These are phyloP conservation scores for Semnornis frantzii DNA, from an alignment of 2,113 vertebrate genomes.

Conservation along the genomic window DNA sequence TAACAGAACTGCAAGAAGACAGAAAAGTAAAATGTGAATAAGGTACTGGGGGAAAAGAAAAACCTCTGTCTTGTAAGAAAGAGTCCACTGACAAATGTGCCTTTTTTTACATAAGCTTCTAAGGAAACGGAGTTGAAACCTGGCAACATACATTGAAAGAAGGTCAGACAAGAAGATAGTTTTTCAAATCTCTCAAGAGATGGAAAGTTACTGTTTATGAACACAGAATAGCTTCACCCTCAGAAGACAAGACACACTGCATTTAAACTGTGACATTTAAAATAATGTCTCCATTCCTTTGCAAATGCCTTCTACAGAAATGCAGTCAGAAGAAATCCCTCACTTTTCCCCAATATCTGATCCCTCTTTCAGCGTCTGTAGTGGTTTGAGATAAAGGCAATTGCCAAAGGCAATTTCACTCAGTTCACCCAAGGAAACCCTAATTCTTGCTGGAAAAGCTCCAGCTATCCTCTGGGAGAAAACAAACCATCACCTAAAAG, in stretches of 20 bases:
- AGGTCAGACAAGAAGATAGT: slow-evolving; percentile 34
- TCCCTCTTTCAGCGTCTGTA: background rate
- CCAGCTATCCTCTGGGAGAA: slow-evolving; percentile 9
- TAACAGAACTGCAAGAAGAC: background rate
- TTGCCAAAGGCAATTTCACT: slow-evolving; percentile 33
- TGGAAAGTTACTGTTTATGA: slow-evolving; percentile 15
- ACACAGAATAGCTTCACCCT: slow-evolving; percentile 1
- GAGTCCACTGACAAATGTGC: background rate
- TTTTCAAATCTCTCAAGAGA: slow-evolving; percentile 24
- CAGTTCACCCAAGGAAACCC: background rate
- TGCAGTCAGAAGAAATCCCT: slow-evolving; percentile 30
- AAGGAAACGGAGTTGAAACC: slow-evolving; percentile 1
- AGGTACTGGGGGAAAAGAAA: background rate
- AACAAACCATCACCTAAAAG: slow-evolving; percentile 3
- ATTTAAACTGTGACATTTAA: slow-evolving; percentile 60
- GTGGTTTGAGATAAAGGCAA: slow-evolving; percentile 34
- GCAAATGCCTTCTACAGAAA: slow-evolving; percentile 36
- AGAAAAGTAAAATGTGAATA: background rate
- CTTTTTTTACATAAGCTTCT: slow-evolving; percentile 32
- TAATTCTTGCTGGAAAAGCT: background rate
- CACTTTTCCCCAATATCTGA: background rate
- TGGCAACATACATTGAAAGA: slow-evolving; percentile 9
- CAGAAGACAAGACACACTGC: background rate
- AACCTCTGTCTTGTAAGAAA: background rate
- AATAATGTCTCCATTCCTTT: background rate